Evolutionary conservation across 1,140 invertebrate genomes (phyloP).

Genomic region (Daktulosphaira vitifoliae): DNA sequence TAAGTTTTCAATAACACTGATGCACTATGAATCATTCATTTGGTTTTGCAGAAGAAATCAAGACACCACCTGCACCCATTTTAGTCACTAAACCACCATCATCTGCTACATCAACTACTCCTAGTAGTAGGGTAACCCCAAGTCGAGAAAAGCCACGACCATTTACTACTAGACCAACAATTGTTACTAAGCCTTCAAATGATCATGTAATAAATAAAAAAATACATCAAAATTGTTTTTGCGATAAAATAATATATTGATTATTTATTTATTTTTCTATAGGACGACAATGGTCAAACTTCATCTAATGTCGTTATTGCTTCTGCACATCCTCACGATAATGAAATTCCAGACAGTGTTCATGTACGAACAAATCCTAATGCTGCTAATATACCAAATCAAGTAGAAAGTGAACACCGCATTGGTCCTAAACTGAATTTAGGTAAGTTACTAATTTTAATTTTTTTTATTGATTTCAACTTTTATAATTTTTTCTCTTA

Average conservation of each 20-base stretch:
- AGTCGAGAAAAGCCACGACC: constrained; percentile 39
- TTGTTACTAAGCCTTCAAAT: not conserved
- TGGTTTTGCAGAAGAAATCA: constrained; percentile 38
- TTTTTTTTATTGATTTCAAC: not conserved
- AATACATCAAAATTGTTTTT: too few relatives aligned
- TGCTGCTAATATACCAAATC: constrained; percentile 54
- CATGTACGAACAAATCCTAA: constrained; percentile 47
- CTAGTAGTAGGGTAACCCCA: constrained; percentile 41
- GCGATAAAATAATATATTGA: too few relatives aligned
- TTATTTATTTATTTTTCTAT: too few relatives aligned
- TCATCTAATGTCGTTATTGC: constrained; percentile 53
- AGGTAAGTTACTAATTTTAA: constrained; percentile 43
- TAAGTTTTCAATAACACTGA: not conserved
- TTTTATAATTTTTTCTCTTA: constrained; percentile 35
- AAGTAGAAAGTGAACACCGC: constrained; percentile 50
- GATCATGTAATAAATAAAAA: constrained; percentile 3
- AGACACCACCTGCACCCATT: constrained; percentile 39
- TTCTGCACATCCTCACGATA: constrained; percentile 50
- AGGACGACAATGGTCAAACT: constrained; percentile 28
- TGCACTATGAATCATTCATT: not conserved
- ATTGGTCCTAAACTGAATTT: constrained; percentile 68
- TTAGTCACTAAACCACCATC: constrained; percentile 41
- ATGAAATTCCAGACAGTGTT: constrained; percentile 51
- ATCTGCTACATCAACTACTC: constrained; percentile 38
- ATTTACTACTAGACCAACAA: constrained; percentile 36